Evolutionary conservation across 2,797 vertebrate species (phyloP), one percentile per base, ranked within the genome.

Genomic region (Centropyge bicolor): DNA sequence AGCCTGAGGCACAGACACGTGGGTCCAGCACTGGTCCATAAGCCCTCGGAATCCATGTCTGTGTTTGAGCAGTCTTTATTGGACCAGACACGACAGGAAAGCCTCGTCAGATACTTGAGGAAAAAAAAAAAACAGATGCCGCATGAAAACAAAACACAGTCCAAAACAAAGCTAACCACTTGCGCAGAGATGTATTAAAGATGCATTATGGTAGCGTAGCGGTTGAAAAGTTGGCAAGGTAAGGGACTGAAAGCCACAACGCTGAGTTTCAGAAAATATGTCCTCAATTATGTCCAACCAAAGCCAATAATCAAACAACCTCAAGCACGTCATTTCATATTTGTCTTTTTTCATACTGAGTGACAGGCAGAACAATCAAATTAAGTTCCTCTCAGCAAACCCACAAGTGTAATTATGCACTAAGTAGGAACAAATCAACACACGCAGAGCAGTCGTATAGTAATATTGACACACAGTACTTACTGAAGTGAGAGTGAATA

Each of bases 51-150:
- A 94, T 95, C 94, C 91, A 94, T 94, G 95, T 95, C 95, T 96
- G 94, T 86, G 68, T 92, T 85, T 85, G 68, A 82, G 75, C 59
- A 70, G 93, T 94, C 94, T 95, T 96, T 95, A 97, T 97, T 96
- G 95, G 94, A 96, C 87, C 90, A 91, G 95, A 96, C 96, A 96
- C 90, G 94, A 95, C 95, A 94, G 95, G 95, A 96, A 94, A 96
- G 91, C 89, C 92, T 90, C 71, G 89, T 95, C 83, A 83, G 92
- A 95, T 57, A 89, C 85, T 91, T 41, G 51, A 66, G 72, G 76
- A 55, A 93, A 90, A 83, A n/a, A n/a, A n/a, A 89, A 82, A 75
- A 78, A 83, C 82, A 78, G 91, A 91, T 91, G 85, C 83, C 10
- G 52, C 76, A 75, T 64, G 71, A 85, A 87, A 90, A 78, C 79